phyloP scores from a whole-genome alignment of 1,140 invertebrate species.

The Metaphire vulgaris region DNA sequence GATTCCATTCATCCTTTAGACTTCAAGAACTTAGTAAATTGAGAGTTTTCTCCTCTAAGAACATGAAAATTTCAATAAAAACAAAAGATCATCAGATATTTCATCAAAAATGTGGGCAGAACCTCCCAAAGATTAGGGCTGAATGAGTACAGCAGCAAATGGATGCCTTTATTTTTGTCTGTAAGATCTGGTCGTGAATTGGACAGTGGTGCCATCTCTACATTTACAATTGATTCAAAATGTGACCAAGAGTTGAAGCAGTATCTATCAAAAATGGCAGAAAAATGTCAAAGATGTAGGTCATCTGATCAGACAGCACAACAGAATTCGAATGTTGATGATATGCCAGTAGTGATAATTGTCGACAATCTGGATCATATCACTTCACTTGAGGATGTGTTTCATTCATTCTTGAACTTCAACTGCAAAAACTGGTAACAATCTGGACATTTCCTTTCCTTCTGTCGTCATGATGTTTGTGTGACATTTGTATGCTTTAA shows the following conservation, averaged over 20 bases:
- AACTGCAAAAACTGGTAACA: conserved; percentile 1
- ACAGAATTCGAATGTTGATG: conserved; percentile 34
- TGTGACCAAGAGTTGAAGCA: conserved; percentile 85
- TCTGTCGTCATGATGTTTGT: no score
- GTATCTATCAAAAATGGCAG: conserved; percentile 82
- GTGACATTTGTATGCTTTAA: no score
- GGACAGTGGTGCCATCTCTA: conserved; percentile 53
- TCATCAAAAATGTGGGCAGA: no score
- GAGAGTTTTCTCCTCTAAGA: no score
- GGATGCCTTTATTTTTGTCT: no score
- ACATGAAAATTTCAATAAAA: no score
- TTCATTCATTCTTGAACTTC: neutral
- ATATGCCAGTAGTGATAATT: conserved; percentile 84
- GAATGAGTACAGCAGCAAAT: no score
- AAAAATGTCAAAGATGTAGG: conserved; percentile 81
- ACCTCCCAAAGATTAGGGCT: no score
- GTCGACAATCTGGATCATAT: conserved; percentile 93
- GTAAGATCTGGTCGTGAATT: conserved; percentile 51
- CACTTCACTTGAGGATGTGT: conserved; percentile 70
- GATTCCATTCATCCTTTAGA: no score
- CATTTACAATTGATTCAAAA: conserved; percentile 81
- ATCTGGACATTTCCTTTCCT: no score
- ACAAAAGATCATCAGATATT: no score
- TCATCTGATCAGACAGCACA: conserved; percentile 42
- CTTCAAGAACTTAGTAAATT: no score